Evolutionary conservation across 2,797 vertebrate species (phyloP).

Genomic region (Acipenser oxyrinchus): DNA sequence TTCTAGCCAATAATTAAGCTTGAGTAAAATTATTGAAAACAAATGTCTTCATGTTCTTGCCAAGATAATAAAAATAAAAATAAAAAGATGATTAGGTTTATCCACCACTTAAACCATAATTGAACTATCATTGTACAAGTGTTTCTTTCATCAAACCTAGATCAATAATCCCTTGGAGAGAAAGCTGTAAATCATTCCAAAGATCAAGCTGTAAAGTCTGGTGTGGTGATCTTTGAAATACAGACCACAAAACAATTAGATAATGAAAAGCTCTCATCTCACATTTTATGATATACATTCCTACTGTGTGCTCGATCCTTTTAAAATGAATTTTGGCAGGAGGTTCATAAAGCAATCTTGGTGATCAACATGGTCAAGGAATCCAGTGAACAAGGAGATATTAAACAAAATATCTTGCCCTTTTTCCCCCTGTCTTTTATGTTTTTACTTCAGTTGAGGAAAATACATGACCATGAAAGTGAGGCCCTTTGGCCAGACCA

Average conservation of each 20-base stretch:
- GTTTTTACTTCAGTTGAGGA: too few relatives aligned
- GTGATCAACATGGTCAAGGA: too few relatives aligned
- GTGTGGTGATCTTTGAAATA: constrained; percentile 33
- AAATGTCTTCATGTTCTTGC: constrained; percentile 35
- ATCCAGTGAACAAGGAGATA: too few relatives aligned
- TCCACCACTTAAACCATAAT: constrained; percentile 39
- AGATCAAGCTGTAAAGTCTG: constrained; percentile 41
- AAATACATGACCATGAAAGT: too few relatives aligned
- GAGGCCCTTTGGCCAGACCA: too few relatives aligned
- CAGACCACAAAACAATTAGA: constrained; percentile 30
- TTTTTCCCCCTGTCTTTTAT: too few relatives aligned
- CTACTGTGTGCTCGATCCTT: too few relatives aligned
- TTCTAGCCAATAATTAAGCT: neutral
- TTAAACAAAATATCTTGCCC: too few relatives aligned
- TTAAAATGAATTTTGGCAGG: too few relatives aligned
- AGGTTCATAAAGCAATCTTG: too few relatives aligned
- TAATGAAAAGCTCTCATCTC: constrained; percentile 43
- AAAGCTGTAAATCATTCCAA: constrained; percentile 42
- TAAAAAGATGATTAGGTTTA: constrained; percentile 41
- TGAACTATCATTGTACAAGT: constrained; percentile 34
- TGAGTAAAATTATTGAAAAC: constrained; percentile 24
- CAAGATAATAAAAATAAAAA: constrained; percentile 45
- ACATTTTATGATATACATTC: too few relatives aligned
- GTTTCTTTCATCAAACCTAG: constrained; percentile 44
- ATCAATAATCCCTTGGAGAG: constrained; percentile 49